Conservation (phyloP, 2,888 invertebrate species). For the Agrotis segetum region DNA sequence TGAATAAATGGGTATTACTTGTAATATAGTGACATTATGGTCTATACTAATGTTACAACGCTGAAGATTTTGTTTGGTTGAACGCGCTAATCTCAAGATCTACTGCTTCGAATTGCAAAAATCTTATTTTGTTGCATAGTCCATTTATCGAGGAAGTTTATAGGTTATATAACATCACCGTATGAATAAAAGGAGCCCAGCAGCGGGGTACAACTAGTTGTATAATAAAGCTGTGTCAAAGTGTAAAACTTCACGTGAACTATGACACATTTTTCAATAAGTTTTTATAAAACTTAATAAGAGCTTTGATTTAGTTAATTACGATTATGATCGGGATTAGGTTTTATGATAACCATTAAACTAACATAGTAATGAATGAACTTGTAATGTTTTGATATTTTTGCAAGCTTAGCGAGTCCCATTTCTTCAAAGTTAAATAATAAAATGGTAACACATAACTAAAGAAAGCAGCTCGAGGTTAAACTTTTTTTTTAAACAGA, state of each 20-base stretch:
- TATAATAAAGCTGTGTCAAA: conserved; percentile 33
- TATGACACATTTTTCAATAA: not conserved
- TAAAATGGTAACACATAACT: not conserved
- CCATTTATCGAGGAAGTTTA: no score
- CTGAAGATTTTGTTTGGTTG: no score
- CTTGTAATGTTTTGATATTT: not conserved
- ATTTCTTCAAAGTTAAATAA: not conserved
- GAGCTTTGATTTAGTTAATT: not conserved
- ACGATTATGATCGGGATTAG: not conserved
- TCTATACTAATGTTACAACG: no score
- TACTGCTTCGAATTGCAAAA: no score
- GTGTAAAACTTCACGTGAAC: conserved; percentile 12
- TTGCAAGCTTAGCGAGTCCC: not conserved
- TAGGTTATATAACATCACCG: no score
- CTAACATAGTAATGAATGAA: not conserved
- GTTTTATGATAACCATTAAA: not conserved
- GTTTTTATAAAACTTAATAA: not conserved
- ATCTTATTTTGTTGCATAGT: no score
- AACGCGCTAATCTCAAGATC: no score
- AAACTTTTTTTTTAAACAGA: conserved; percentile 21
- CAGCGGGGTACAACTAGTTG: no score
- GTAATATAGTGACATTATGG: conserved; percentile 1
- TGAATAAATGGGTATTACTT: conserved; percentile 17
- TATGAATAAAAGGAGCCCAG: no score
- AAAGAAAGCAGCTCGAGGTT: conserved; percentile 47